Base-by-base conservation (phyloP, 2,888 invertebrate genomes). In the Ellobium chinense region DNA sequence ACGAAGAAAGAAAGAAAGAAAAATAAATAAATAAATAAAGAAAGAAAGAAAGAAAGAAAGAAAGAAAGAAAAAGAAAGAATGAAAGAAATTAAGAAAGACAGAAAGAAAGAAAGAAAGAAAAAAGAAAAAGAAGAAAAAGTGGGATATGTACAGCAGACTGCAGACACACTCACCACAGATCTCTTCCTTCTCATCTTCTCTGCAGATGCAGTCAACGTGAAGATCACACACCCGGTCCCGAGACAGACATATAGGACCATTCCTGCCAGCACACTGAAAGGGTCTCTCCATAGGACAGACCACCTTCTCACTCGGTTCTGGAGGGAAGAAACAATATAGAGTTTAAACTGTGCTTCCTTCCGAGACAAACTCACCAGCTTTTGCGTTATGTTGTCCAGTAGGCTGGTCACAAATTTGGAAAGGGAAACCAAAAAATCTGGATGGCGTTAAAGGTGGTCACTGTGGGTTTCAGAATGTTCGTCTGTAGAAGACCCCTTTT, bases 141-240 rank as follows among this genome's bases (percentile, higher is more conserved):
- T 37, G 46, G 69, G 46, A 46, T 39, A 39, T n/a, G n/a, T n/a
- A n/a, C n/a, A n/a, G n/a, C n/a, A n/a, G n/a, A n/a, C n/a, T n/a
- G n/a, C n/a, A n/a, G n/a, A n/a, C n/a, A n/a, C n/a, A n/a, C n/a
- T n/a, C n/a, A n/a, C n/a, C n/a, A n/a, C n/a, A n/a, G n/a, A n/a
- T n/a, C n/a, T n/a, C n/a, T n/a, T n/a, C n/a, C n/a, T 5, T 12
- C 36, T 76, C 76, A 36, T 76, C 76, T 27, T 66, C 66, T 1
- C 39, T 39, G 36, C 76, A 76, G 29, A 66, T 18, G 36, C 76
- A 76, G 66, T 76, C 76, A n/a, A 21, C 27, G n/a, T 66, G 66
- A 18, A 66, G 66, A 54, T 76, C 76, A 34, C 76, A 76, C 24
- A 76, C 34, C 36, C 58, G 39, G 65, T 66, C 46, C 18, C 65